These are phyloP conservation scores for Pipa parva DNA, from an alignment of 2,113 vertebrate genomes.

Conservation along the genomic window DNA sequence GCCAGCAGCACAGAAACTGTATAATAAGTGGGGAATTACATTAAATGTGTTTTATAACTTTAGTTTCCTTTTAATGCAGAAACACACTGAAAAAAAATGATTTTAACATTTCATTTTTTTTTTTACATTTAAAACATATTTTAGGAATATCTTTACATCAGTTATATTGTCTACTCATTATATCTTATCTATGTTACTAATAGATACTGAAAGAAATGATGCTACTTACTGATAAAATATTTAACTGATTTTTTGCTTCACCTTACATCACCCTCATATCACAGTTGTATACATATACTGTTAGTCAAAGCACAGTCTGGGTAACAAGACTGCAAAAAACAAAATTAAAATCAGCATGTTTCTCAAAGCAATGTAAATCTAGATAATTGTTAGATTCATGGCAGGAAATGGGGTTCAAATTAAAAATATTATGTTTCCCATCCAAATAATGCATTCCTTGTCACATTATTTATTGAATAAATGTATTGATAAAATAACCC, in stretches of 20 bases:
- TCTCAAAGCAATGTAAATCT: background rate
- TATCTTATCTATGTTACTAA: too few species aligned
- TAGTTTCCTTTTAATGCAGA: too few species aligned
- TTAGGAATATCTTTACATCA: too few species aligned
- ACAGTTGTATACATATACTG: background rate
- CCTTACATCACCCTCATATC: background rate
- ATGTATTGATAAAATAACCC: background rate
- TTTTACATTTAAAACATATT: too few species aligned
- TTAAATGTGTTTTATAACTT: too few species aligned
- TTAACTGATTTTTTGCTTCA: background rate
- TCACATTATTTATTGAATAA: background rate
- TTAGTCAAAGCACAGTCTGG: background rate
- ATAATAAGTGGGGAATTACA: too few species aligned
- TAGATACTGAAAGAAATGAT: too few species aligned
- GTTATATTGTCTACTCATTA: too few species aligned
- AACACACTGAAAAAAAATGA: too few species aligned
- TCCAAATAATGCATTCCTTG: background rate
- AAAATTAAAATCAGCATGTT: slow-evolving; percentile 11
- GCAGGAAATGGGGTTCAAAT: background rate
- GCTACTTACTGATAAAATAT: too few species aligned
- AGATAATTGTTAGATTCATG: background rate
- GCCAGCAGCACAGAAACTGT: too few species aligned
- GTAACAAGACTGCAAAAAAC: background rate
- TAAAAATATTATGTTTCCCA: background rate
- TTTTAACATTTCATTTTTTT: too few species aligned